Evolutionary conservation across 2,113 vertebrate species (phyloP).

Genomic region (Mionectes macconnelli): DNA sequence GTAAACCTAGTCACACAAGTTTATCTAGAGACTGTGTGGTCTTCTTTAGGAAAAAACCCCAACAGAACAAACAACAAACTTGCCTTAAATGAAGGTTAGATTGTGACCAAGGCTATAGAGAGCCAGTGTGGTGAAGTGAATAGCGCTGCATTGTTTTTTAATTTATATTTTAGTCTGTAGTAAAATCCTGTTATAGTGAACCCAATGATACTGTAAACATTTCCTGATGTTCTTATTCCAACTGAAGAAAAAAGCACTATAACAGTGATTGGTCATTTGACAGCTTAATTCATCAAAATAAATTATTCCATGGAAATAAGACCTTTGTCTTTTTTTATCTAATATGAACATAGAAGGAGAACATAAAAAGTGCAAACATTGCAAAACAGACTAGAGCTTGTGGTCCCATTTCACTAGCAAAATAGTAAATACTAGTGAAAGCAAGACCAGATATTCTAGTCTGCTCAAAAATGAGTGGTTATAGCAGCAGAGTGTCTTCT

Average conservation of each 20-base stretch:
- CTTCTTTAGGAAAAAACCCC: constrained; percentile 22
- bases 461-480: background rate
- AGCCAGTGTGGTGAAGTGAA: constrained; percentile 2
- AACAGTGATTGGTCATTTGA: background rate
- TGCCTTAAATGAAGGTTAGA: constrained; percentile 74
- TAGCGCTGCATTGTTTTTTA: constrained; percentile 44
- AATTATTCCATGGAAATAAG: constrained; percentile 33
- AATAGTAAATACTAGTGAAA: background rate
- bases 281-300: constrained; percentile 12
- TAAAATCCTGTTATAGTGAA: constrained; percentile 59
- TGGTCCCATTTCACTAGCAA: background rate
- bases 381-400: background rate
- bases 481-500: background rate
- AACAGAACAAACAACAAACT: constrained; percentile 32
- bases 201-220: background rate
- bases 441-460: background rate
- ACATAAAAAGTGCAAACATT: background rate
- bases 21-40: constrained; percentile 47
- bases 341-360: background rate
- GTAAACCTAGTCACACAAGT: constrained; percentile 23
- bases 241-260: constrained; percentile 18
- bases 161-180: constrained; percentile 54
- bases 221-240: constrained; percentile 21
- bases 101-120: constrained; percentile 6
- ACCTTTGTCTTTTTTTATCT: constrained; percentile 46